These are phyloP conservation scores for Pangasianodon gigas DNA, from an alignment of 2,113 vertebrate genomes.

Conservation along the genomic window DNA sequence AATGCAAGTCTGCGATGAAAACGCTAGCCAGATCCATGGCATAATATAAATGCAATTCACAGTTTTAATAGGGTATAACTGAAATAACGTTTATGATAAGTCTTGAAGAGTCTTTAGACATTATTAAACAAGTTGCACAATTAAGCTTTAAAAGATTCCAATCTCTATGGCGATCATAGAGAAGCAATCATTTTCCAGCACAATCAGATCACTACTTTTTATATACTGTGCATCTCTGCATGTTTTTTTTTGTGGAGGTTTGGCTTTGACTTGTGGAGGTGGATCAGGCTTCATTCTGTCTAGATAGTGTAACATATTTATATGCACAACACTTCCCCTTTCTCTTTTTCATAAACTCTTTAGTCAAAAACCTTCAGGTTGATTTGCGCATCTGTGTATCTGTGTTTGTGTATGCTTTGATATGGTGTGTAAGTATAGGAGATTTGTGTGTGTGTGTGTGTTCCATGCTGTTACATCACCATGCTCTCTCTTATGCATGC, in stretches of 20 bases:
- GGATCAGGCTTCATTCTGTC: conserved; percentile 19
- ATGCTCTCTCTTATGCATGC: conserved; percentile 11
- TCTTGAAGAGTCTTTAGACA: not conserved
- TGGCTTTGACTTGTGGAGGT: conserved; percentile 30
- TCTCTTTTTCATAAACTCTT: not conserved
- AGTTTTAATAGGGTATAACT: not conserved
- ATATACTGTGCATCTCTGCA: not conserved
- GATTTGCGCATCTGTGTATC: not conserved
- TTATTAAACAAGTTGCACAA: not conserved
- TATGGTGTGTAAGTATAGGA: not conserved
- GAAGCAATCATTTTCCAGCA: not conserved
- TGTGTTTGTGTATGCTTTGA: conserved; percentile 2
- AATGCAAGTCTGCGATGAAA: not conserved
- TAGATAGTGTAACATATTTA: conserved; percentile 24
- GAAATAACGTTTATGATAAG: not conserved
- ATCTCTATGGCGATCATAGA: not conserved
- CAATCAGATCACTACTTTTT: not conserved
- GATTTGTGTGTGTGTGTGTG: conserved; percentile 17
- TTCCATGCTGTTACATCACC: conserved; percentile 30
- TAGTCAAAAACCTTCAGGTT: not conserved
- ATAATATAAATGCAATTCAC: not conserved
- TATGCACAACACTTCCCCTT: not conserved
- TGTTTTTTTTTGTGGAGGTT: conserved; percentile 16
- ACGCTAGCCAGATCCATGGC: not conserved
- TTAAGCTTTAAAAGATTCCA: conserved; percentile 22